phyloP scores from a whole-genome alignment of 1,140 invertebrate genomes.

The Macrocentrus cingulum region DNA sequence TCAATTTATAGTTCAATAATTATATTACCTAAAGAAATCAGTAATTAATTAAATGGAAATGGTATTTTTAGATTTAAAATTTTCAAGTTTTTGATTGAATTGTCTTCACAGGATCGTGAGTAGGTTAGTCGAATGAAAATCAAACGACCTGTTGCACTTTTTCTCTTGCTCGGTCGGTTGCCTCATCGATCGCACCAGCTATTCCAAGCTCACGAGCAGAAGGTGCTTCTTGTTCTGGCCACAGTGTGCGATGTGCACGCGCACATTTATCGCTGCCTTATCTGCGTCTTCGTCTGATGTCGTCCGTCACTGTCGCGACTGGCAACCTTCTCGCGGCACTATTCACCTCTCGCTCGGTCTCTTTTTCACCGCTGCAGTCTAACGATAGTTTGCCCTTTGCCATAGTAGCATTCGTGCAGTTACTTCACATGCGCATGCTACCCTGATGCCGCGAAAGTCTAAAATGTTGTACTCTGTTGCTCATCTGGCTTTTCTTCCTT shows the following conservation, averaged over 20 bases:
- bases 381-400: constrained; percentile 20
- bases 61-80: no score
- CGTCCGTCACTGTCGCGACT: not conserved
- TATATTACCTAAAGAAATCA: no score
- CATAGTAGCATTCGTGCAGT: not conserved
- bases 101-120: constrained; percentile 1
- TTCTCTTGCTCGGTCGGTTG: not conserved
- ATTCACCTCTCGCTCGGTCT: constrained; percentile 8
- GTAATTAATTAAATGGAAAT: no score
- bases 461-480: constrained; percentile 57
- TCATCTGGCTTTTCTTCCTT: constrained; percentile 41
- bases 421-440: constrained; percentile 40
- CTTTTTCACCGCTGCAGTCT: not conserved
- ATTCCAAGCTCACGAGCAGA: not conserved
- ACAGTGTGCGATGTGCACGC: not conserved
- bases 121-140: constrained; percentile 28
- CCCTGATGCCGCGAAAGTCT: constrained; percentile 53
- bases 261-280: not conserved
- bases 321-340: constrained; percentile 6
- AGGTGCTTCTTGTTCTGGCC: no score
- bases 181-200: constrained; percentile 1
- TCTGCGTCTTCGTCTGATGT: not conserved
- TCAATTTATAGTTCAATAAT: no score
- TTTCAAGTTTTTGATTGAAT: constrained; percentile 3
- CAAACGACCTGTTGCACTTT: constrained; percentile 28